Evolutionary conservation across 1,140 invertebrate genomes (phyloP).

Genomic region (Sarcophaga bullata): DNA sequence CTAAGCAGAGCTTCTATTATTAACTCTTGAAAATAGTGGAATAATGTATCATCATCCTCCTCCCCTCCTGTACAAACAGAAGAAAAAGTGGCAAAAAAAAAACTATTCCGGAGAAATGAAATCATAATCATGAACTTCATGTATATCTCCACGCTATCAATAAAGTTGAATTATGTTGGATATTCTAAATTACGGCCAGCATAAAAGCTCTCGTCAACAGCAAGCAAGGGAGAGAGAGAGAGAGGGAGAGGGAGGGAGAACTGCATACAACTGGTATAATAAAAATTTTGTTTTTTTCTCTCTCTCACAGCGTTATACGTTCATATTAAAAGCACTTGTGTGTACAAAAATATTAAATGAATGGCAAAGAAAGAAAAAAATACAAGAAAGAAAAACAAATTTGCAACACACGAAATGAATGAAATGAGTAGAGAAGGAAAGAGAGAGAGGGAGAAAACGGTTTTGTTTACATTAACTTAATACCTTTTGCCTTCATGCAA

Average conservation of each 20-base stretch:
- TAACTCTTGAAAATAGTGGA: neutral
- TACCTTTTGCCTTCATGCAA: neutral
- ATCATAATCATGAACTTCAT: conserved; percentile 14
- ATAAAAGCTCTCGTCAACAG: neutral
- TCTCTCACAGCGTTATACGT: neutral
- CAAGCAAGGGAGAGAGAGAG: neutral
- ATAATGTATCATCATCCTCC: neutral
- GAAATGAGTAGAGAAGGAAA: conserved; percentile 20
- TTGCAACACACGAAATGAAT: neutral
- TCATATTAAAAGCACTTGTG: conserved; percentile 24
- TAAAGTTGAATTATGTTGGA: conserved; percentile 13
- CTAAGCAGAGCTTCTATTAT: neutral
- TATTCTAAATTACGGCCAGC: neutral
- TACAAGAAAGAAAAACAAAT: neutral
- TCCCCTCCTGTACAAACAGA: too few species aligned
- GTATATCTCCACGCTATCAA: neutral
- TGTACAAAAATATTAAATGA: conserved; percentile 7
- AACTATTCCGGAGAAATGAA: neutral
- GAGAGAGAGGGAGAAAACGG: neutral
- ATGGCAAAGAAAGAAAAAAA: neutral
- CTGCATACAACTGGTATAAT: too few species aligned
- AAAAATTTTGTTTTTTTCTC: neutral
- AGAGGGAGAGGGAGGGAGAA: too few species aligned
- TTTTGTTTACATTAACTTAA: conserved; percentile 2
- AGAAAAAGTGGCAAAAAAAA: too few species aligned